Evolutionary conservation across 2,113 vertebrate genomes (phyloP).

Genomic region (Microcebus ravelobensis): DNA sequence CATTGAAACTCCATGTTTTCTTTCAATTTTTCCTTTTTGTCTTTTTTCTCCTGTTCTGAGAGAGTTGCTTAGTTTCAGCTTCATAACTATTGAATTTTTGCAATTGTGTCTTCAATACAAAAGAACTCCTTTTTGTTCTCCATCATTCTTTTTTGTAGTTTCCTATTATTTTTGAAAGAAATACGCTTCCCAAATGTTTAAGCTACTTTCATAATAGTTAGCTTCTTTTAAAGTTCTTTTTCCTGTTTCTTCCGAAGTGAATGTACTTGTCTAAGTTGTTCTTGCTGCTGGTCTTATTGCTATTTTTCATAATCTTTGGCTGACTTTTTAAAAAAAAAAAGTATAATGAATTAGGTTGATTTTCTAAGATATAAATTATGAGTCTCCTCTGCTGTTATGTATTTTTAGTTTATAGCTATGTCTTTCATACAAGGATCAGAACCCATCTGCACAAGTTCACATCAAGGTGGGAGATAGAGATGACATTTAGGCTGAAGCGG

Average conservation of each 20-base stretch:
- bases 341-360: not conserved
- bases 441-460: not conserved
- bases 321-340: not conserved
- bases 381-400: not conserved
- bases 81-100: not conserved
- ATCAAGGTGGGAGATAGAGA: not conserved
- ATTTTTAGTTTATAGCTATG: not conserved
- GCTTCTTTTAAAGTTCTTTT: not conserved
- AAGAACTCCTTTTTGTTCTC: not conserved
- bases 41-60: not conserved
- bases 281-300: not conserved
- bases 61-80: not conserved
- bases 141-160: not conserved
- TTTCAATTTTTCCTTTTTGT: not conserved
- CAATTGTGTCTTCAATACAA: not conserved
- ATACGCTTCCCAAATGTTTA: not conserved
- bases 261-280: slow-evolving; percentile 5
- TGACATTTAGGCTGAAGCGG: not conserved
- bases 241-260: not conserved
- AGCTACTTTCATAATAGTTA: not conserved
- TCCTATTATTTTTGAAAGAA: not conserved
- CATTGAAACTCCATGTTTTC: not conserved
- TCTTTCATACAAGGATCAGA: not conserved
- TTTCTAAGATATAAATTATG: not conserved
- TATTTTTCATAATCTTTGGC: not conserved